Percentiles rank a stretch among this genome's conserved stretches.
These are phyloP conservation scores for Mirza zaza DNA, from an alignment of 2,113 vertebrate genomes.

Conservation along the genomic window DNA sequence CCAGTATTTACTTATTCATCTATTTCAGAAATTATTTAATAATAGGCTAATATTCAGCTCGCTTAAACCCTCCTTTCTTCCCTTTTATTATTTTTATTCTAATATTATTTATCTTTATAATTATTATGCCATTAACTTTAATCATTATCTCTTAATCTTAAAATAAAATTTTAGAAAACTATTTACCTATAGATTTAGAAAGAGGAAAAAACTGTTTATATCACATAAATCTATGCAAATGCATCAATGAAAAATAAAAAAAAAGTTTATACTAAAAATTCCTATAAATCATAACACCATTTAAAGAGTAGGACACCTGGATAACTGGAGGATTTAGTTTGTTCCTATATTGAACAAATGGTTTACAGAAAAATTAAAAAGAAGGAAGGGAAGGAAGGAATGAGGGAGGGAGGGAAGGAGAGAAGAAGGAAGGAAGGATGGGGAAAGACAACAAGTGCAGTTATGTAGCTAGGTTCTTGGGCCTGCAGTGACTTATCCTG, in stretches of 20 bases:
- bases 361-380: neutral
- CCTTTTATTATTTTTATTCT: neutral
- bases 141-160: neutral
- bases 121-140: neutral
- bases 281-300: neutral
- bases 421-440: too few species aligned
- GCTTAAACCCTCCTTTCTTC: neutral
- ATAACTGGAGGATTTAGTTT: neutral
- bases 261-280: neutral
- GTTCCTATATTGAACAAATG: neutral
- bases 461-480: neutral
- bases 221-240: neutral
- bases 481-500: neutral
- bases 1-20: neutral
- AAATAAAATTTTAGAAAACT: slow-evolving; percentile 14
- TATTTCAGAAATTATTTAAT: slow-evolving; percentile 40
- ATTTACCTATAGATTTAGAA: neutral
- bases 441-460: neutral
- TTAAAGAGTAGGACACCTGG: neutral
- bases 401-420: neutral
- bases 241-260: neutral
- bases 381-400: neutral
- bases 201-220: neutral
- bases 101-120: neutral
- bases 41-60: slow-evolving; percentile 1